Base-by-base conservation (phyloP, 2,113 vertebrate species). In the Microtus oregoni region DNA sequence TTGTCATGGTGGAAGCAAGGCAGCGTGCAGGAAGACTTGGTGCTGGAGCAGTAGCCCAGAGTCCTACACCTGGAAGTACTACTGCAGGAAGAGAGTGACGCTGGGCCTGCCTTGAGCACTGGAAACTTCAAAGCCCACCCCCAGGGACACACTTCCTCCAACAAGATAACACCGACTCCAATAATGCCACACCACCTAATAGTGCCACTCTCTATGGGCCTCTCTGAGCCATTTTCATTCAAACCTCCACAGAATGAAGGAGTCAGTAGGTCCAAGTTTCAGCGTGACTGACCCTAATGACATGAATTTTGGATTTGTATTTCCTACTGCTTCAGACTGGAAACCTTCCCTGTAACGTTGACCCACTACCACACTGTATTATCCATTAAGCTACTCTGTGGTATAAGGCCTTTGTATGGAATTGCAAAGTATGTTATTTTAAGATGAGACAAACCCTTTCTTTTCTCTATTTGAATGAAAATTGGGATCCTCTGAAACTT, bases 391-490 rank as follows among this genome's bases (percentile, higher is more conserved):
- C 73, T 63, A 68, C 32, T 41, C 8, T 11, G 15, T 10, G 32
- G 38, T 3, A 7, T 78, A 72, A 89, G 11, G 19, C 4, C 55
- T 58, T 58, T 58, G 19, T 58, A 10, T 44, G 38, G 67, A 97
- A 52, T 89, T 26, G 1, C 9, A 41, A 35, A 96, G 5, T 5
- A 24, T 28, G 14, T 79, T 81, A 3, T 24, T 96, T 94, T 63
- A 76, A 63, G 38, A 14, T 58, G 44, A 82, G 35, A 5, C 38
- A 73, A 30, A 90, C 38, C 44, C 26, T 63, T 65, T 86, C 41
- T 91, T 86, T 86, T 81, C 28, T 44, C 11, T 30, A 72, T 15
- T 93, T 94, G 28, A 92, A 70, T 89, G 87, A 91, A 47, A 91
- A 85, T 14, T 50, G 14, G 41, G 13, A 73, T 89, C 88, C 50